Percentiles rank a stretch among this genome's conserved stretches.
Conservation (phyloP, 2,888 invertebrate species). For the Phortica magna region DNA sequence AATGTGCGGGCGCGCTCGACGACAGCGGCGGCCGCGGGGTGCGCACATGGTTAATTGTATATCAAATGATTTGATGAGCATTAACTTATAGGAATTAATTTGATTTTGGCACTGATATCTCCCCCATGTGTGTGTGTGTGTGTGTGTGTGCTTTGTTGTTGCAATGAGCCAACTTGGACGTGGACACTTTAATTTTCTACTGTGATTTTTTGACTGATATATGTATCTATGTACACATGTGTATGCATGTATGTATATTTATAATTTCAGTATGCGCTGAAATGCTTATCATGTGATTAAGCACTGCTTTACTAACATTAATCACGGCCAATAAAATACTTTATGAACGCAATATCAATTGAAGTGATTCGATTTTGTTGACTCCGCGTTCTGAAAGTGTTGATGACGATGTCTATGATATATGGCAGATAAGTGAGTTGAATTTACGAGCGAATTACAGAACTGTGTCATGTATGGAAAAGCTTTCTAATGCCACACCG, state of each 20-base stretch:
- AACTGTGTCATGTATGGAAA: not conserved
- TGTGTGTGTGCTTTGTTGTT: too few species aligned
- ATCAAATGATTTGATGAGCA: constrained; percentile 60
- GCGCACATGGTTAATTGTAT: constrained; percentile 62
- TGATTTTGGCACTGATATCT: constrained; percentile 54
- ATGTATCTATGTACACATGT: too few species aligned
- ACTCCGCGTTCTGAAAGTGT: constrained; percentile 59
- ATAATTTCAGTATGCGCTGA: not conserved
- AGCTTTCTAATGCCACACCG: not conserved
- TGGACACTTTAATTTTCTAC: not conserved
- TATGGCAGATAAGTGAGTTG: constrained; percentile 16
- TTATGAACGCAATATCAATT: constrained; percentile 49
- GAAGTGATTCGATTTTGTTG: constrained; percentile 61
- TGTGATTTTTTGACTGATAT: not conserved
- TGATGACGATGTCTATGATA: not conserved
- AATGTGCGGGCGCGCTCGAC: not conserved
- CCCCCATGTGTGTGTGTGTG: too few species aligned
- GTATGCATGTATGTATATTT: not conserved
- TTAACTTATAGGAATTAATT: constrained; percentile 58
- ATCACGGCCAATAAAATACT: constrained; percentile 60
- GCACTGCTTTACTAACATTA: constrained; percentile 65
- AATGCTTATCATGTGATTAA: constrained; percentile 70
- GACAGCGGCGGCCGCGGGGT: not conserved
- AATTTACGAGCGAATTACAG: constrained; percentile 45
- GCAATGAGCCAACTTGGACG: too few species aligned